Conservation (phyloP, 2,888 invertebrate genomes). For the Drosophila birchii region DNA sequence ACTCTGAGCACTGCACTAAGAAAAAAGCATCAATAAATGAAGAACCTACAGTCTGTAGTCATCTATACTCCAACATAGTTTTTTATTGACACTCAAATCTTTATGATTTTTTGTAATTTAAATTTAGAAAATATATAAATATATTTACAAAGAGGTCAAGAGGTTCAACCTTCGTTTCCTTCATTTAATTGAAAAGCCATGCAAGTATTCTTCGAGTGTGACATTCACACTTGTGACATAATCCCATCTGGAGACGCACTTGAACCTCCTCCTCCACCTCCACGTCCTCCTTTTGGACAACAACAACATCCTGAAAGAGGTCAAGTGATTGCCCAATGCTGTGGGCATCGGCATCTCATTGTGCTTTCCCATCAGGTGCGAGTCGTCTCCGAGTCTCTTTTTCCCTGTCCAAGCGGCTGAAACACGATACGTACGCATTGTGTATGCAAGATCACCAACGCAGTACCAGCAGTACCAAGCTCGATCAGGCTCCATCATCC, state of each 20-base stretch:
- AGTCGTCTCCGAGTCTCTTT: conserved; percentile 18
- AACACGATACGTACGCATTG: conserved; percentile 83
- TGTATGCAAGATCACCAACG: conserved; percentile 78
- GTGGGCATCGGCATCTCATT: conserved; percentile 65
- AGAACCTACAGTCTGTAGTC: no score
- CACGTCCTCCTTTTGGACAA: conserved; percentile 10
- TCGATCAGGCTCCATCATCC: conserved; percentile 15
- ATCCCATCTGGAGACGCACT: conserved; percentile 66
- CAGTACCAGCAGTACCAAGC: conserved; percentile 8
- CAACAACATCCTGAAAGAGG: conserved; percentile 83
- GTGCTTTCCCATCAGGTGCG: conserved; percentile 84
- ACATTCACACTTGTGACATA: conserved; percentile 64
- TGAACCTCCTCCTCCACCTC: conserved; percentile 61
- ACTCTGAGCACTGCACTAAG: conserved; percentile 19
- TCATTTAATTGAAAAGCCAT: no score
- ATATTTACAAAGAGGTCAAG: background rate
- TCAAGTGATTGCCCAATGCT: conserved; percentile 78
- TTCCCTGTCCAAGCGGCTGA: conserved; percentile 52
- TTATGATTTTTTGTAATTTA: no score
- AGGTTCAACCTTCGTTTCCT: background rate
- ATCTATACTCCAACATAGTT: no score
- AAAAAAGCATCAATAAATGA: conserved; percentile 1
- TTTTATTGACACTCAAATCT: no score
- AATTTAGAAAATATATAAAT: no score
- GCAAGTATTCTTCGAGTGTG: conserved; percentile 7